Evolutionary conservation across 2,113 vertebrate genomes (phyloP), one percentile per base, ranked within the genome.

Genomic region (Vulpes vulpes): DNA sequence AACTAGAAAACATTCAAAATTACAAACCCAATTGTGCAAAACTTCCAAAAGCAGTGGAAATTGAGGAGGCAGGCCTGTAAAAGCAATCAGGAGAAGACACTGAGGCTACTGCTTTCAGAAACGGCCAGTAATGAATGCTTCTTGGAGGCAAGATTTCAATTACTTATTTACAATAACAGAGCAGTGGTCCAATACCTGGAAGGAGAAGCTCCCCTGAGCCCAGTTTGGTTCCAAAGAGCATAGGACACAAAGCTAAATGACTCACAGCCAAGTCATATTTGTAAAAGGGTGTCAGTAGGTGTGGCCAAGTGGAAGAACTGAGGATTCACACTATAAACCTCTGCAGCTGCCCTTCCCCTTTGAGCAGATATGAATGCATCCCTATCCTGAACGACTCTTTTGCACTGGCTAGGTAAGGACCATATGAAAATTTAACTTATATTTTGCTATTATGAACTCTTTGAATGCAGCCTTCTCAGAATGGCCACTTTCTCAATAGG

Each of bases 281-380:
- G 35, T 32, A 27, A 11, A 85, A 51, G 8, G 2, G n/a, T 32
- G 51, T 73, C 35, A 20, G 7, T 64, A 8, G 1, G 17, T n/a
- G 59, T 8, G 43, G 22, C 57, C 19, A 4, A 38, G 4, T 19
- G 8, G 55, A 27, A 78, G 23, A 9, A 59, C 7, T 35, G 57
- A 89, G 19, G 8, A 59, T 73, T 85, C 49, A 32, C 4, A 0
- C 0, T 22, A 59, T 25, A 62, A 38, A 27, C 8, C 16, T 51
- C 5, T 5, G 0, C 19, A n/a, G 12, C 2, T 62, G n/a, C 5
- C 22, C 1, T 14, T 51, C 20, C 38, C 12, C 53, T 14, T 17
- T 12, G 25, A 38, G 25, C 20, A n/a, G 11, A 19, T 87, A 8
- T 32, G 11, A 17, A 53, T 35, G 4, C 25, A 60, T 57, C 10